Base-by-base conservation (phyloP, 2,888 invertebrate genomes). In the Drosophila recens region DNA sequence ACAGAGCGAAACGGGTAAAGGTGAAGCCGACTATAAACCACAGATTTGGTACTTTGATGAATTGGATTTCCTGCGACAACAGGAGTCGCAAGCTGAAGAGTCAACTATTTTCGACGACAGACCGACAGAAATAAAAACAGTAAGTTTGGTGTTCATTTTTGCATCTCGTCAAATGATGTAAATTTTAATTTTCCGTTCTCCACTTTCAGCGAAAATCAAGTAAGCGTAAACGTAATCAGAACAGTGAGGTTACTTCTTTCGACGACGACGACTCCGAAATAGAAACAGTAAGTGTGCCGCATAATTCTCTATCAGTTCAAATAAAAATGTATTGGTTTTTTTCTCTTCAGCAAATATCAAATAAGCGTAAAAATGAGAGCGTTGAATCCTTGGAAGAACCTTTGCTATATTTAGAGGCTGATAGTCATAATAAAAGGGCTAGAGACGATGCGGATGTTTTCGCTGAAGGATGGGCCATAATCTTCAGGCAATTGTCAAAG, bases 361-460 rank as follows among this genome's bases (percentile, higher is more conserved):
- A 4, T n/a, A 38, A 38, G 36, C 36, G n/a, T n/a, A n/a, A 6
- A 38, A 4, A 38, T 38, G 36, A 38, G 1, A 38, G 36, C n/a
- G 2, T 13, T 6, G 36, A n/a, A 4, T 38, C 36, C 36, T 13
- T 38, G 36, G 36, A 38, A 13, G 36, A 38, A n/a, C 36, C 36
- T 4, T 38, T 38, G 36, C 1, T 38, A 13, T 38, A n/a, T 6
- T n/a, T 38, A 38, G 36, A 38, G 13, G 13, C 36, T 38, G n/a
- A 38, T 38, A 38, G 2, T 30, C 30, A 38, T 6, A 38, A 38
- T 6, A 38, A 38, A 38, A 38, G n/a, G n/a, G 5, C 5, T n/a
- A 38, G 36, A 38, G 36, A 38, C 36, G 36, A 38, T n/a, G 36
- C 36, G 13, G 36, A 38, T 38, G 36, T 38, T 38, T 38, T 38